Percentiles rank a stretch among this genome's conserved stretches.
Evolutionary conservation across 2,888 invertebrate species (phyloP).

Genomic region (Spisula solida): DNA sequence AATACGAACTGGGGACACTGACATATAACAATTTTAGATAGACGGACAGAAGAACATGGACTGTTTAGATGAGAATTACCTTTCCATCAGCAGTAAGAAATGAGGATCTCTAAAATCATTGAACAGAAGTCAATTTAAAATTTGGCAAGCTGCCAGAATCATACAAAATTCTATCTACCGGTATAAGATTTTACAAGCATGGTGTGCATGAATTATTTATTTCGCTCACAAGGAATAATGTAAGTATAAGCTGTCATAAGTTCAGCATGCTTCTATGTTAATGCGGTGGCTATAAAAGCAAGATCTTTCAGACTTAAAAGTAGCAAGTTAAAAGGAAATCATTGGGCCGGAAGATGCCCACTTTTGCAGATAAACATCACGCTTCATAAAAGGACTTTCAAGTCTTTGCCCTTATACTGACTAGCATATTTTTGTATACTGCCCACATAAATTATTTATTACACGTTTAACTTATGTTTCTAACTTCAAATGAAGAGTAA

Average conservation of each 20-base stretch:
- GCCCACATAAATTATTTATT: too few relatives aligned
- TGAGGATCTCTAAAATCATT: conserved; percentile 67
- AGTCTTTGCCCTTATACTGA: too few relatives aligned
- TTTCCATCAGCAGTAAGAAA: conserved; percentile 69
- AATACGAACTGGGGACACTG: not conserved
- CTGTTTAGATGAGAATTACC: conserved; percentile 53
- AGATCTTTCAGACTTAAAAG: not conserved
- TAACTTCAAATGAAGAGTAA: too few relatives aligned
- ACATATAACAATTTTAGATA: conserved; percentile 17
- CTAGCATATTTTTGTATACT: too few relatives aligned
- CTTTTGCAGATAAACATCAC: too few relatives aligned
- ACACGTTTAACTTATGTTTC: too few relatives aligned
- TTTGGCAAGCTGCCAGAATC: not conserved
- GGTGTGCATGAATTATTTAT: not conserved
- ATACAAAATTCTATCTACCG: not conserved
- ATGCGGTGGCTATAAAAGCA: not conserved
- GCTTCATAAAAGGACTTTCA: not conserved
- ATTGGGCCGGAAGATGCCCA: too few relatives aligned
- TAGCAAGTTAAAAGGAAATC: not conserved
- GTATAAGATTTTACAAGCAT: not conserved
- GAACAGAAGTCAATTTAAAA: conserved; percentile 14
- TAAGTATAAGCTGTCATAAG: not conserved
- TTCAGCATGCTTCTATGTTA: not conserved
- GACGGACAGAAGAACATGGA: conserved; percentile 23
- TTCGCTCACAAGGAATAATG: not conserved